These are phyloP conservation scores for Lineus longissimus DNA, from an alignment of 1,140 invertebrate genomes.

Conservation along the genomic window DNA sequence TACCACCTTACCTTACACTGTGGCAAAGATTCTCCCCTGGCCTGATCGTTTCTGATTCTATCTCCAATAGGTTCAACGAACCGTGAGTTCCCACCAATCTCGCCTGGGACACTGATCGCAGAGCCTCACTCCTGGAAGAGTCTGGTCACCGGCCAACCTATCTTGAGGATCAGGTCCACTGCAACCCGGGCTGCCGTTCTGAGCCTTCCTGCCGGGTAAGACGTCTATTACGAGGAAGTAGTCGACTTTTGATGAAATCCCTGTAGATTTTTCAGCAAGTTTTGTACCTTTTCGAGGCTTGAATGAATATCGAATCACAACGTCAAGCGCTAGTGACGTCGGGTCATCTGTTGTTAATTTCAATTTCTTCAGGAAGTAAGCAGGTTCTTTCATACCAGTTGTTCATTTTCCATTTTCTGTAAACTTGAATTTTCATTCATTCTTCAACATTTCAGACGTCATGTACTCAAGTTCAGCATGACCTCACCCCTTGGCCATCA, in stretches of 20 bases:
- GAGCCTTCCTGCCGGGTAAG: conserved; percentile 46
- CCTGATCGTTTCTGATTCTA: conserved; percentile 26
- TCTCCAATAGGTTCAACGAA: conserved; percentile 18
- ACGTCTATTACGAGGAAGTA: not conserved
- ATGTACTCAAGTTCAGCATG: conserved; percentile 50
- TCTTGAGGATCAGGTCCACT: conserved; percentile 44
- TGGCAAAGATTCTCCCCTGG: not conserved
- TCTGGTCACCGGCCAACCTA: conserved; percentile 48
- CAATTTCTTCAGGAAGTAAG: too few species aligned
- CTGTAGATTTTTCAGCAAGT: not conserved
- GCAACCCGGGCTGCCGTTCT: conserved; percentile 42
- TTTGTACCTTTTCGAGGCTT: too few species aligned
- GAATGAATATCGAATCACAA: too few species aligned
- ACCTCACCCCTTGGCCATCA: conserved; percentile 47
- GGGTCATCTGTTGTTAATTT: too few species aligned
- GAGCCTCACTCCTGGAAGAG: conserved; percentile 54
- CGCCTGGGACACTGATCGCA: conserved; percentile 43
- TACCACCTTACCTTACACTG: not conserved
- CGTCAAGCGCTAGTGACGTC: too few species aligned
- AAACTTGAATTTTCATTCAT: too few species aligned
- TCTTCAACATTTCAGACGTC: conserved; percentile 35
- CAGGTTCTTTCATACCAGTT: too few species aligned
- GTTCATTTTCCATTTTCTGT: too few species aligned
- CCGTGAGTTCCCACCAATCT: conserved; percentile 23
- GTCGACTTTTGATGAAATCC: not conserved